A percentile compares a stretch with the other conserved stretches of the same genome.
Evolutionary conservation across 2,113 vertebrate genomes (phyloP).

Genomic region (Saccopteryx bilineata): DNA sequence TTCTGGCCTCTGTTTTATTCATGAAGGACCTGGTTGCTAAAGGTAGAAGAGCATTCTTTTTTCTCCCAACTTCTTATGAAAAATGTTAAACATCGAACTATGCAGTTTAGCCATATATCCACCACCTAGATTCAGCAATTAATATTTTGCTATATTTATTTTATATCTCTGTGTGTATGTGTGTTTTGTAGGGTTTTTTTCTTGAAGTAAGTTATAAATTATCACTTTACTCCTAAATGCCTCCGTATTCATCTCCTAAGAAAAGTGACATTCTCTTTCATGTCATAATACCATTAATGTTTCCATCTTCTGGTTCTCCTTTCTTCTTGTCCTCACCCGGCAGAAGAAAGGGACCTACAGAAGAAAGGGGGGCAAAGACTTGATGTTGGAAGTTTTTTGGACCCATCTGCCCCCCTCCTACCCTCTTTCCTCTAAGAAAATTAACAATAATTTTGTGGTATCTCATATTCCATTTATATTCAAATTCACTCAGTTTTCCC

Average conservation of each 20-base stretch:
- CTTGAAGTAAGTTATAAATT: conserved; percentile 27
- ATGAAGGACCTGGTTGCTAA: neutral
- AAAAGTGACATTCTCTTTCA: conserved; percentile 17
- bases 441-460: neutral
- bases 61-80: neutral
- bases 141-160: neutral
- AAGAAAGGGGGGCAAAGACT: neutral
- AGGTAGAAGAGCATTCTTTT: neutral
- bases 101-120: neutral
- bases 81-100: neutral
- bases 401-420: neutral
- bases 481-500: neutral
- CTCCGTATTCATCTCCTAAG: conserved; percentile 11
- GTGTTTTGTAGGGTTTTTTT: neutral
- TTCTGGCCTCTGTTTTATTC: neutral
- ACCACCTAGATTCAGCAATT: neutral
- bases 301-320: conserved; percentile 85
- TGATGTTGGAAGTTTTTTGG: neutral
- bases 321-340: conserved; percentile 93
- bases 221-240: conserved; percentile 18
- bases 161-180: neutral
- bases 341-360: conserved; percentile 84
- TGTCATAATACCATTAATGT: neutral
- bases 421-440: neutral
- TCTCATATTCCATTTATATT: conserved; percentile 13